These are phyloP conservation scores for Ctena decussata DNA, from an alignment of 2,888 invertebrate genomes.

Conservation along the genomic window DNA sequence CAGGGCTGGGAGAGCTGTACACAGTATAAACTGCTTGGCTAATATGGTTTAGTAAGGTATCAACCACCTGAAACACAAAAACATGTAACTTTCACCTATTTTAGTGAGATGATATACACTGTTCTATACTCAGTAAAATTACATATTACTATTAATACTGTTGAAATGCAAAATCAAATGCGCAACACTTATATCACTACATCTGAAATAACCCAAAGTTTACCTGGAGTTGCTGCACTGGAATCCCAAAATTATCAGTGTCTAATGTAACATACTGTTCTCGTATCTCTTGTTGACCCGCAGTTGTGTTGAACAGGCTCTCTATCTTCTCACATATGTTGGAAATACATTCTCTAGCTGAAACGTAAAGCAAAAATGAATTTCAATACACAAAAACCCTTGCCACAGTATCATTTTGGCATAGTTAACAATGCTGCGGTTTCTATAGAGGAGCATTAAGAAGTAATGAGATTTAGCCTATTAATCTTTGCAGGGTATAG, in stretches of 20 bases:
- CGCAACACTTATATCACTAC: background rate
- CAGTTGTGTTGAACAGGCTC: background rate
- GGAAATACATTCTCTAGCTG: slow-evolving; percentile 52
- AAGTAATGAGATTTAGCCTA: no score
- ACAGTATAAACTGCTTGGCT: slow-evolving; percentile 45
- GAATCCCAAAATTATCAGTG: slow-evolving; percentile 19
- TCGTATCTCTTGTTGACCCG: background rate
- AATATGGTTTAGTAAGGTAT: slow-evolving; percentile 59
- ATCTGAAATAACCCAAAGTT: no score
- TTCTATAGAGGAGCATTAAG: no score
- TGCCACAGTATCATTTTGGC: no score
- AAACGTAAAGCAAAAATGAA: no score
- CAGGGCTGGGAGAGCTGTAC: slow-evolving; percentile 17
- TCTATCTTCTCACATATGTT: slow-evolving; percentile 60
- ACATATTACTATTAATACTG: no score
- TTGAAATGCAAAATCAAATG: background rate
- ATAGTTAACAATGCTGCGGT: no score
- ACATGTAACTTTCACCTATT: no score
- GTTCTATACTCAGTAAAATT: no score
- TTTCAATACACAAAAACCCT: no score
- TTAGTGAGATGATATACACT: no score
- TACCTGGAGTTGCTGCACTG: slow-evolving; percentile 25
- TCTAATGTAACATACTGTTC: slow-evolving; percentile 8
- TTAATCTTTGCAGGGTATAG: no score
- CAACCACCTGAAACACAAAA: slow-evolving; percentile 63